Evolutionary conservation across 1,140 invertebrate genomes (phyloP).

Genomic region (Galleria mellonella): DNA sequence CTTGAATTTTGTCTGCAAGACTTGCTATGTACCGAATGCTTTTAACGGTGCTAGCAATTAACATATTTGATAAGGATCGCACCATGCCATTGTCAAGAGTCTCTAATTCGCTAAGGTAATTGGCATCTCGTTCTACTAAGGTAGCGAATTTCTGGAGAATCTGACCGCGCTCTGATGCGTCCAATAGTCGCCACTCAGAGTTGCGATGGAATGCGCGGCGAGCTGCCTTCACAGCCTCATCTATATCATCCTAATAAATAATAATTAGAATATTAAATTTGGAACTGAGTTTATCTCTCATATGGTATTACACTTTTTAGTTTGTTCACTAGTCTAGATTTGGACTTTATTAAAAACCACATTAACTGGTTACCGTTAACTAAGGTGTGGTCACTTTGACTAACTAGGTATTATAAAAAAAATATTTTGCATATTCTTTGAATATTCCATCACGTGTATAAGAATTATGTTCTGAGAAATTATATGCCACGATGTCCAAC

Average conservation of each 20-base stretch:
- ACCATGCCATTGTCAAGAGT: slow-evolving; percentile 94
- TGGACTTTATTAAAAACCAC: no score
- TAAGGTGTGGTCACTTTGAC: no score
- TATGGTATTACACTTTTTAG: no score
- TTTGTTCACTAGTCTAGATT: no score
- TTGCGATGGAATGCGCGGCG: slow-evolving; percentile 8
- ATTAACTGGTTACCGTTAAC: no score
- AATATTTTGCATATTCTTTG: no score
- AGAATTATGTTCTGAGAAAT: no score
- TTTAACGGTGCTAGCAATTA: slow-evolving; percentile 79
- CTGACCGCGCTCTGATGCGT: slow-evolving; percentile 86
- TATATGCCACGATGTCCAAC: no score
- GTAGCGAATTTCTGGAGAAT: slow-evolving; percentile 85
- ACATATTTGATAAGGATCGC: slow-evolving; percentile 77
- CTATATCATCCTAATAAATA: slow-evolving; percentile 6
- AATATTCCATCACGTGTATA: no score
- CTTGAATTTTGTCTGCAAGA: slow-evolving; percentile 93
- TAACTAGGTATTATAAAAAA: no score
- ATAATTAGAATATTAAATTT: no score
- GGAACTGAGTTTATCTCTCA: no score
- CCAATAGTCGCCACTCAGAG: slow-evolving; percentile 80
- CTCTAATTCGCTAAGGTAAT: slow-evolving; percentile 85
- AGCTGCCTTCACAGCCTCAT: slow-evolving; percentile 1
- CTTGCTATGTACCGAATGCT: slow-evolving; percentile 91
- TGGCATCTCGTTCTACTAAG: slow-evolving; percentile 82